Evolutionary conservation across 2,113 vertebrate species (phyloP).

Genomic region (Lepus europaeus): DNA sequence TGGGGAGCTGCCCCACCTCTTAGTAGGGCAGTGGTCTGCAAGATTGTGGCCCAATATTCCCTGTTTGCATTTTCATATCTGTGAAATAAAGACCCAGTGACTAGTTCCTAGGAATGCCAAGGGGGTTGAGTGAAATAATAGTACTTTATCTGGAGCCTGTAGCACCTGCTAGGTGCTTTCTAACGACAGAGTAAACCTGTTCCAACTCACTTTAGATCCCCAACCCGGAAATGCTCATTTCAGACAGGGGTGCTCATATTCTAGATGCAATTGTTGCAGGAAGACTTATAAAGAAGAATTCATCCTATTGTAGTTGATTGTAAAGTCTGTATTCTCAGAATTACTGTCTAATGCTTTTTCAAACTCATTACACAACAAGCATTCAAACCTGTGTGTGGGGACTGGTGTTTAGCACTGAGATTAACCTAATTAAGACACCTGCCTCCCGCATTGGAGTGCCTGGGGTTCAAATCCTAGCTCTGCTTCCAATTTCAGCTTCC

Average conservation of each 20-base stretch:
- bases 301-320: neutral
- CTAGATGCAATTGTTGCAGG: neutral
- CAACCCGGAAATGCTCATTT: neutral
- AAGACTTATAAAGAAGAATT: slow-evolving; percentile 32
- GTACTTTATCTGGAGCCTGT: neutral
- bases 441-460: no score
- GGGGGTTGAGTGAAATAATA: neutral
- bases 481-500: no score
- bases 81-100: neutral
- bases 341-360: neutral
- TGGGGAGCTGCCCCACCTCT: neutral
- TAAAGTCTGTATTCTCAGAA: neutral
- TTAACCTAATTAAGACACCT: no score
- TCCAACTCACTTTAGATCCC: neutral
- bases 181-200: neutral
- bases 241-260: neutral
- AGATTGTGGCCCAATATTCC: neutral
- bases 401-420: no score
- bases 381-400: neutral
- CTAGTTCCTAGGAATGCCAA: neutral
- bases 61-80: neutral
- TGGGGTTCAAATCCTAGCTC: no score
- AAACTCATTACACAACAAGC: neutral
- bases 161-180: neutral
- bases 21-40: neutral